Evolutionary conservation across 2,113 vertebrate genomes (phyloP).

Genomic region (Psephotus haematonotus): DNA sequence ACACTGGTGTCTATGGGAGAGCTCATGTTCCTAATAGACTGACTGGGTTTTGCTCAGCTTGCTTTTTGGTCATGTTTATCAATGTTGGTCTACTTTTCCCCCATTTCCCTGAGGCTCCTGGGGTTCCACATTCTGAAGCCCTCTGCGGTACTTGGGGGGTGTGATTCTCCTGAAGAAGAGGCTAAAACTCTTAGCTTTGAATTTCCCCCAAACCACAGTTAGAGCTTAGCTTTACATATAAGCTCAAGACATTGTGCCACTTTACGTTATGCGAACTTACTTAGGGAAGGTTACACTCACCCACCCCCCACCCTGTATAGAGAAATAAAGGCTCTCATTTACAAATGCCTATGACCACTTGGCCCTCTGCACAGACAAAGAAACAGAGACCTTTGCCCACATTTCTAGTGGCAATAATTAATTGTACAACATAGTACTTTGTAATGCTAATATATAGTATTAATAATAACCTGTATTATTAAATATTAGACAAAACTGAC

Average conservation of each 20-base stretch:
- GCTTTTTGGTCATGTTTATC: background rate
- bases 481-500: background rate
- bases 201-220: background rate
- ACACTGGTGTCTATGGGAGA: background rate
- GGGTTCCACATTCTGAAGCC: background rate
- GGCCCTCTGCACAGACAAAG: background rate
- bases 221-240: background rate
- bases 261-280: background rate
- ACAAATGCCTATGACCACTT: background rate
- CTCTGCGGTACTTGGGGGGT: fast-evolving
- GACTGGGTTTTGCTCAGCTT: background rate
- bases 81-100: background rate
- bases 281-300: background rate
- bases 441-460: background rate
- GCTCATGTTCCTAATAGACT: background rate
- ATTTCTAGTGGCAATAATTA: background rate
- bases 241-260: background rate
- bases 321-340: background rate
- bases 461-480: background rate
- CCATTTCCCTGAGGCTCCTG: background rate
- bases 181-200: background rate
- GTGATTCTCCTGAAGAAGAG: background rate
- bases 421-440: background rate
- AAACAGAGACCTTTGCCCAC: background rate
- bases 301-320: background rate